Percentiles rank a stretch among this genome's conserved stretches.
Evolutionary conservation across 2,113 vertebrate species (phyloP).

Genomic region (Nothocercus nigrocapillus): DNA sequence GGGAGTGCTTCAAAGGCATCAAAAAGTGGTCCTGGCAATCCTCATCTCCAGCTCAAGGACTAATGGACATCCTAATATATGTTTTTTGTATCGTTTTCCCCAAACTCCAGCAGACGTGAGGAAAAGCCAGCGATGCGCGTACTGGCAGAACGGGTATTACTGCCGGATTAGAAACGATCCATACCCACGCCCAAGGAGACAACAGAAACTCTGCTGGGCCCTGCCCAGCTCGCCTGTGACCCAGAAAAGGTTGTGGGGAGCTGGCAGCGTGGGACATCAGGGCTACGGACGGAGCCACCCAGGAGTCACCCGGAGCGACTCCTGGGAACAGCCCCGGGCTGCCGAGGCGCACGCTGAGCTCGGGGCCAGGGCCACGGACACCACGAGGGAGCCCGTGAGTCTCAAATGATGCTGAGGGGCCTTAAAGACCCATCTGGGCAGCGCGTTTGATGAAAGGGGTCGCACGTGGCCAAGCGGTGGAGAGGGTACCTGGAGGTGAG

Average conservation of each 20-base stretch:
- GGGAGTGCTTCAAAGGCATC: background rate
- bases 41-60: background rate
- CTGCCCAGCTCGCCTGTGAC: background rate
- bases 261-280: background rate
- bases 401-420: background rate
- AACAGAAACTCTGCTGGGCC: background rate
- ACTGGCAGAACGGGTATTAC: slow-evolving; percentile 34
- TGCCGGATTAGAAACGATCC: slow-evolving; percentile 36
- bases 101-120: background rate
- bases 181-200: background rate
- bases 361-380: background rate
- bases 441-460: too few relatives aligned
- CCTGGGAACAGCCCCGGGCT: background rate
- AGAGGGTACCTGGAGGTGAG: slow-evolving; percentile 88
- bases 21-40: background rate
- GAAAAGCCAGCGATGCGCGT: background rate
- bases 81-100: background rate
- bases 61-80: background rate
- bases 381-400: too few relatives aligned
- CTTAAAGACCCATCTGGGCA: too few relatives aligned
- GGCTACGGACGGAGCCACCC: too few relatives aligned
- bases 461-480: too few relatives aligned
- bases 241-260: background rate
- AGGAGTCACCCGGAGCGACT: too few relatives aligned
- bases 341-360: background rate